phyloP scores from a whole-genome alignment of 2,888 invertebrate genomes.

The Pomacea canaliculata region DNA sequence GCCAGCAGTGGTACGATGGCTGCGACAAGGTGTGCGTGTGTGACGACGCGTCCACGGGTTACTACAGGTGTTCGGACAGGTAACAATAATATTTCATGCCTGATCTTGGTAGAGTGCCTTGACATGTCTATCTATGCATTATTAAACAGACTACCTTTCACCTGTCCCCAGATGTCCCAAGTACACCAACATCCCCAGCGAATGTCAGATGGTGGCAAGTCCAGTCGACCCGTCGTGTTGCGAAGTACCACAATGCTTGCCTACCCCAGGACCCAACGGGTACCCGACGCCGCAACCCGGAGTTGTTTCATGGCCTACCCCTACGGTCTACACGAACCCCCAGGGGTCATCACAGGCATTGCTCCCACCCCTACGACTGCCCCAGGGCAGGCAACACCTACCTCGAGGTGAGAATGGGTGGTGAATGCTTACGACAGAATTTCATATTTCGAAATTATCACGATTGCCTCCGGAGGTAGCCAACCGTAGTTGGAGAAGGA shows the following conservation, averaged over 20 bases:
- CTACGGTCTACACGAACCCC: conserved; percentile 39
- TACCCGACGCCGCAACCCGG: conserved; percentile 35
- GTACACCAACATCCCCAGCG: conserved; percentile 43
- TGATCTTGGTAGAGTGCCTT: too few species aligned
- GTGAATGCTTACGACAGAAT: neutral
- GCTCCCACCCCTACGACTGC: conserved; percentile 43
- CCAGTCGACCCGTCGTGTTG: conserved; percentile 53
- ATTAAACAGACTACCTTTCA: too few species aligned
- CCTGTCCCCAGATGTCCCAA: conserved; percentile 40
- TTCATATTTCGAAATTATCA: too few species aligned
- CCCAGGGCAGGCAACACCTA: conserved; percentile 33
- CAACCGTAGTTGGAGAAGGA: too few species aligned
- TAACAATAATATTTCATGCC: conserved; percentile 27
- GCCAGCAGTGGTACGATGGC: conserved; percentile 56
- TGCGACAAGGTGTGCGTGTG: conserved; percentile 51
- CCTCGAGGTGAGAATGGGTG: conserved; percentile 38
- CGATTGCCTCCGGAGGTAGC: too few species aligned
- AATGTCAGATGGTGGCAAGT: conserved; percentile 52
- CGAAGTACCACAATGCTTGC: conserved; percentile 50
- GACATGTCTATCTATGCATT: too few species aligned
- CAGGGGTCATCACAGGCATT: conserved; percentile 48
- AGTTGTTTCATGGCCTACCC: conserved; percentile 22
- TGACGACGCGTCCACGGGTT: conserved; percentile 43
- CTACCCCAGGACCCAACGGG: conserved; percentile 34
- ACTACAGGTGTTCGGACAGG: conserved; percentile 50